Evolutionary conservation across 2,888 invertebrate genomes (phyloP).

Genomic region (Leucophenga maculata): DNA sequence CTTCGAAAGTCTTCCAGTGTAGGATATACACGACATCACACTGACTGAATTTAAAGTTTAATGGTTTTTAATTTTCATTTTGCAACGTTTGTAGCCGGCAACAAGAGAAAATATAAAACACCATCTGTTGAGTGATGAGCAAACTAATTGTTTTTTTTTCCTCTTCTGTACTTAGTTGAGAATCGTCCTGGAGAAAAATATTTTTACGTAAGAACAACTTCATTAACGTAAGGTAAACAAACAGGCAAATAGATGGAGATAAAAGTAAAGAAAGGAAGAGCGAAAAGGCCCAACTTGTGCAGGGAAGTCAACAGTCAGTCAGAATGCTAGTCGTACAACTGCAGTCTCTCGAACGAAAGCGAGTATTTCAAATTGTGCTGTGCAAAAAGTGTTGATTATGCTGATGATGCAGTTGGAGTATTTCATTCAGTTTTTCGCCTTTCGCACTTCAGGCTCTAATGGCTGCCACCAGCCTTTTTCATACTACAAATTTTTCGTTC

Average conservation of each 20-base stretch:
- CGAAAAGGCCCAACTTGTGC: conserved; percentile 36
- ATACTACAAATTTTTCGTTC: no score
- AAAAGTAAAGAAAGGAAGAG: conserved; percentile 53
- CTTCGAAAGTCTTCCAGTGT: no score
- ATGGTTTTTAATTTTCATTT: conserved; percentile 52
- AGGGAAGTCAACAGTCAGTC: conserved; percentile 38
- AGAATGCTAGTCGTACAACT: conserved; percentile 34
- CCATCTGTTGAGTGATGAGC: conserved; percentile 66
- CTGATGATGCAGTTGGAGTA: conserved; percentile 55
- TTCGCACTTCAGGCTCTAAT: conserved; percentile 8
- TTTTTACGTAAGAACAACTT: conserved; percentile 59
- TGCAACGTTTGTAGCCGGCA: conserved; percentile 31
- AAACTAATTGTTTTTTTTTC: conserved; percentile 66
- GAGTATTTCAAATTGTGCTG: conserved; percentile 44
- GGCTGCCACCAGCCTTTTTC: conserved; percentile 17
- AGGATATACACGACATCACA: no score
- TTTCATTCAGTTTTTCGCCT: conserved; percentile 1
- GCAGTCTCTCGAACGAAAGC: conserved; percentile 26
- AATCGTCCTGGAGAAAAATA: conserved; percentile 51
- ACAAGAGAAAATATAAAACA: conserved; percentile 29
- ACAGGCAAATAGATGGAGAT: conserved; percentile 61
- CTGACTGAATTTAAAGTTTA: not conserved
- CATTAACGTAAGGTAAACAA: conserved; percentile 62
- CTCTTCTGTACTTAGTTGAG: conserved; percentile 27
- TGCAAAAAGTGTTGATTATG: conserved; percentile 63